phyloP scores from a whole-genome alignment of 1,140 invertebrate species.

The Drosophila novamexicana region DNA sequence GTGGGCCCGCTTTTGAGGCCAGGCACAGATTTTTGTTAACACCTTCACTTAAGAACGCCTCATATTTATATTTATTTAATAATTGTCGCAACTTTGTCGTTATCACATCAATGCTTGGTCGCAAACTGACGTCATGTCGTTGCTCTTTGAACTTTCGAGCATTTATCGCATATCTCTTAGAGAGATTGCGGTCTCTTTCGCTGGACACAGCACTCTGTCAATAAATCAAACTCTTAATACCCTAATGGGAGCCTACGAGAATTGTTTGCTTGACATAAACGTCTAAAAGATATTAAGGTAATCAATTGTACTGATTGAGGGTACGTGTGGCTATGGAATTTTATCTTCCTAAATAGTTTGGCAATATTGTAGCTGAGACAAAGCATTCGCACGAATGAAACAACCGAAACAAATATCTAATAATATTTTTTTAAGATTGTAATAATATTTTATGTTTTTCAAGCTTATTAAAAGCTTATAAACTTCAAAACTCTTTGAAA shows the following conservation, averaged over 20 bases:
- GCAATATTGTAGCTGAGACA: neutral
- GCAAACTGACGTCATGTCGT: slow-evolving; percentile 55
- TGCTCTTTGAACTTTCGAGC: slow-evolving; percentile 54
- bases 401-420: too few species aligned
- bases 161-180: slow-evolving; percentile 7
- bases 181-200: slow-evolving; percentile 16
- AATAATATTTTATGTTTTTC: too few species aligned
- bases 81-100: slow-evolving; percentile 47
- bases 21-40: slow-evolving; percentile 35
- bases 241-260: slow-evolving; percentile 29
- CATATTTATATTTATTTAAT: slow-evolving; percentile 53
- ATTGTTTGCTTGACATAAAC: slow-evolving; percentile 14
- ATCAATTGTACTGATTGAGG: slow-evolving; percentile 10
- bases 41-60: slow-evolving; percentile 22
- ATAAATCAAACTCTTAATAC: slow-evolving; percentile 53
- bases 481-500: too few species aligned
- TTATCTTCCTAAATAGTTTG: slow-evolving; percentile 29
- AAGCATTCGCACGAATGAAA: too few species aligned
- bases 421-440: too few species aligned
- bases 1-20: slow-evolving; percentile 57
- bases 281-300: neutral
- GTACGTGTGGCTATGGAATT: slow-evolving; percentile 38
- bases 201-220: slow-evolving; percentile 4
- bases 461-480: too few species aligned
- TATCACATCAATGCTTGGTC: slow-evolving; percentile 42